Conservation (phyloP, 2,888 invertebrate genomes). For the Euspilapteryx auroguttella region DNA sequence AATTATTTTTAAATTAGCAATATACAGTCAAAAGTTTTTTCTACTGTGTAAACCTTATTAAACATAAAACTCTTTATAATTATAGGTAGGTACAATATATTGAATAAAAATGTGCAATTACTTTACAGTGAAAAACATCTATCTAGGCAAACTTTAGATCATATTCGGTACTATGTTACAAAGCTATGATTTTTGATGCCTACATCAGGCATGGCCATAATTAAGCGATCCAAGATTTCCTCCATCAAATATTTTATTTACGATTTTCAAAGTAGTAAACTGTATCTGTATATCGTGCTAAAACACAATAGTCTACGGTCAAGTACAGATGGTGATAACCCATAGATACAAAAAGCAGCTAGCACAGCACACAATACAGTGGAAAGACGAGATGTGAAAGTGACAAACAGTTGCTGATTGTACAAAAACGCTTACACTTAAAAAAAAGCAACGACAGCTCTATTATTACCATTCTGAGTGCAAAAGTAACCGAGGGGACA, state of each 20-base stretch:
- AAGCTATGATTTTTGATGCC: conserved; percentile 3
- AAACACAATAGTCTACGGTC: conserved; percentile 40
- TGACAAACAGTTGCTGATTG: conserved; percentile 54
- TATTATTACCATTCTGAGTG: conserved; percentile 50
- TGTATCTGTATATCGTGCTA: too few relatives aligned
- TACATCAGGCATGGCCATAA: too few relatives aligned
- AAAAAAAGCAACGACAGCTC: conserved; percentile 59
- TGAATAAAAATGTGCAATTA: conserved; percentile 25
- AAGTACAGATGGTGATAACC: conserved; percentile 48
- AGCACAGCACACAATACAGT: conserved; percentile 60
- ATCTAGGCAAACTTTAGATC: conserved; percentile 2
- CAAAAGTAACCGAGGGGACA: conserved; percentile 3
- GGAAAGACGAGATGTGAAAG: conserved; percentile 57
- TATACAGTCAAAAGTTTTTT: too few relatives aligned
- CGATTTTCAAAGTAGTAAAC: too few relatives aligned
- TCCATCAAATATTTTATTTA: too few relatives aligned
- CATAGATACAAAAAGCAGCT: conserved; percentile 61
- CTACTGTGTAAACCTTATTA: too few relatives aligned
- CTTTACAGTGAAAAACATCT: conserved; percentile 40
- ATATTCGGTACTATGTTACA: not conserved
- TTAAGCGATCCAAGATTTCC: too few relatives aligned
- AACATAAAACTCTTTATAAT: too few relatives aligned
- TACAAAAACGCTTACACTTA: conserved; percentile 58
- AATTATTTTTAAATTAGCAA: too few relatives aligned
- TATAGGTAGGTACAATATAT: not conserved